Percentiles rank a stretch among this genome's conserved stretches.
Evolutionary conservation across 2,797 vertebrate genomes (phyloP).

Genomic region (Gallinago nigripennis): DNA sequence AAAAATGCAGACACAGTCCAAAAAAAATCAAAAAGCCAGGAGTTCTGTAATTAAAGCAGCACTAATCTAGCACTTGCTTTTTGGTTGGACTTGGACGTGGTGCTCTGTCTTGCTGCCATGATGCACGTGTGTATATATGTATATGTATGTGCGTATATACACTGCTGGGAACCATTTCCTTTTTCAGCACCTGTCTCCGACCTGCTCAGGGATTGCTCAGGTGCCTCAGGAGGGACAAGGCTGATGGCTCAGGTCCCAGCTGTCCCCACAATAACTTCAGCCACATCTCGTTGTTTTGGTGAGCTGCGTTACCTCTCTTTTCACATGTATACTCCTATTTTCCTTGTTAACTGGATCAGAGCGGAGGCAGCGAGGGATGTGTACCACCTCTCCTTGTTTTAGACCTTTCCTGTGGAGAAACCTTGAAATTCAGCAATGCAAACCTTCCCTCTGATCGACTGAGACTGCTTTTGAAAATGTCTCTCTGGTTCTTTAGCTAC

Average conservation of each 20-base stretch:
- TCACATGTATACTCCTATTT: neutral
- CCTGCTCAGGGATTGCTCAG: neutral
- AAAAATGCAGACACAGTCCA: neutral
- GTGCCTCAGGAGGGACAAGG: neutral
- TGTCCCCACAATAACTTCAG: neutral
- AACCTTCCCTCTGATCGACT: neutral
- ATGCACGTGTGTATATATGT: neutral
- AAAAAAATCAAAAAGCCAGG: neutral
- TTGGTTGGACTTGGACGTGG: neutral
- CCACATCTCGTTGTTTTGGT: neutral
- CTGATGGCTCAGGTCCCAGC: neutral
- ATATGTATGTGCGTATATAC: no score
- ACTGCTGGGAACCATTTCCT: neutral
- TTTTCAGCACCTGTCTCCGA: neutral
- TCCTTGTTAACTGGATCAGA: neutral
- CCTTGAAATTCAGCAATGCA: neutral
- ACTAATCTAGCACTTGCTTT: neutral
- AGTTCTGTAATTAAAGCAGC: neutral
- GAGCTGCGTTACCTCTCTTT: rapidly evolving
- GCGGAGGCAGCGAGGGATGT: neutral
- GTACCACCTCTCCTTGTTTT: neutral
- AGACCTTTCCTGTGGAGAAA: neutral
- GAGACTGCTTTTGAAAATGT: neutral
- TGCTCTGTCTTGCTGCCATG: neutral
- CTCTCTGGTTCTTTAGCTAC: neutral